Conservation (phyloP, 2,888 invertebrate genomes). For the Napeogenes inachia region DNA sequence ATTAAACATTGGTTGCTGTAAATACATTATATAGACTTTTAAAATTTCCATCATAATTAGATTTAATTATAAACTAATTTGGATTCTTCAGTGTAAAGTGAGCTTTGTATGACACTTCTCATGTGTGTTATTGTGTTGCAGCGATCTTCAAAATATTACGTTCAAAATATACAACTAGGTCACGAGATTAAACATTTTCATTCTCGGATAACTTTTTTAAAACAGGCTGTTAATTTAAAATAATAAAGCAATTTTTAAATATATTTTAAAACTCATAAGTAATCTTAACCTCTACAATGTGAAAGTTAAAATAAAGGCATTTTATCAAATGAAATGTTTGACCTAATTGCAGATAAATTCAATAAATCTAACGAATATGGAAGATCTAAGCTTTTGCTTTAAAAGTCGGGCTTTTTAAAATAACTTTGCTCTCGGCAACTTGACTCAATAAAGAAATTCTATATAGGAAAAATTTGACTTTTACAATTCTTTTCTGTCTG, state of each 20-base stretch:
- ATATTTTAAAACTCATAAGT: background rate
- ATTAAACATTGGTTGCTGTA: too few species aligned
- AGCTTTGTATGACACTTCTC: too few species aligned
- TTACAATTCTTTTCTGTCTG: background rate
- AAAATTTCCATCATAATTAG: too few species aligned
- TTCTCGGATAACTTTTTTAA: background rate
- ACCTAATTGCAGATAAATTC: constrained; percentile 4
- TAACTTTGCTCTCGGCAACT: background rate
- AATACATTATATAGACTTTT: too few species aligned
- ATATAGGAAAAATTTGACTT: background rate
- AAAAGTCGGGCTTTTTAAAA: constrained; percentile 1
- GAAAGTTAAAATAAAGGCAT: background rate
- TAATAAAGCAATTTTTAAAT: background rate
- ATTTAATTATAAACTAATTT: too few species aligned
- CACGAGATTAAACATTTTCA: background rate
- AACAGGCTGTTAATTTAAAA: background rate
- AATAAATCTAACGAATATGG: constrained; percentile 5
- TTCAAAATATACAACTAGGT: background rate
- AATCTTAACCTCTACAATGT: background rate
- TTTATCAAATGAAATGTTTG: constrained; percentile 5
- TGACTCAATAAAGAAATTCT: constrained; percentile 1
- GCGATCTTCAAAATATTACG: background rate
- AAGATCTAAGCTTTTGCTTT: background rate
- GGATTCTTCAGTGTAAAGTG: too few species aligned
- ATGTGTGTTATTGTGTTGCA: background rate